Percentiles rank a stretch among this genome's conserved stretches.
Evolutionary conservation across 2,888 invertebrate genomes (phyloP).

Genomic region (Macropis europaea): DNA sequence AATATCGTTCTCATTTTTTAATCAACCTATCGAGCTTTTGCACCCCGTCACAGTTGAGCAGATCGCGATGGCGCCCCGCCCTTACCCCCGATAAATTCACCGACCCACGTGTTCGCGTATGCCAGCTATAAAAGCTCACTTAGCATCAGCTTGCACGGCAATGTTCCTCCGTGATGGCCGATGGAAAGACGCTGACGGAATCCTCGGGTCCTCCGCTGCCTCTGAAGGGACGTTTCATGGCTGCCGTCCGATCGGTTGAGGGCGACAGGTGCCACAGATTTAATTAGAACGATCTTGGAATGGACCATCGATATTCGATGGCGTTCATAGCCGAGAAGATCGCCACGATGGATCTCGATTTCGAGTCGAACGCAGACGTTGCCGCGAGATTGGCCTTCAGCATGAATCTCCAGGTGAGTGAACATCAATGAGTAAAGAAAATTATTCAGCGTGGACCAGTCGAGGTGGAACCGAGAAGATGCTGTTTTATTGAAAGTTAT

Average conservation of each 20-base stretch:
- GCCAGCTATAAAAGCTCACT: constrained; percentile 73
- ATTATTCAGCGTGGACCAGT: no score
- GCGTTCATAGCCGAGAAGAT: background rate
- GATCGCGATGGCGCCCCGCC: constrained; percentile 61
- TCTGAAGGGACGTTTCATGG: background rate
- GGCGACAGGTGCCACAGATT: background rate
- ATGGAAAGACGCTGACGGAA: constrained; percentile 57
- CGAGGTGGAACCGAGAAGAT: no score
- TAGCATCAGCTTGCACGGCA: constrained; percentile 68
- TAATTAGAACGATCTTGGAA: constrained; percentile 16
- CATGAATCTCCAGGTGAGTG: constrained; percentile 12
- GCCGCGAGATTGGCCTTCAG: background rate
- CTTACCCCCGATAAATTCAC: constrained; percentile 66
- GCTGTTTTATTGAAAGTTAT: no score
- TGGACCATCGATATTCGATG: background rate
- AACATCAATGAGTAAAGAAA: no score
- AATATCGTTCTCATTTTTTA: constrained; percentile 28
- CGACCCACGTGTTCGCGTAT: constrained; percentile 68
- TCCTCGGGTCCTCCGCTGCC: constrained; percentile 15
- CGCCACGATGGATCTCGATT: background rate
- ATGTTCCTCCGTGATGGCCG: constrained; percentile 70
- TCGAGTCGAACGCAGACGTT: background rate
- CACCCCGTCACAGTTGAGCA: constrained; percentile 48
- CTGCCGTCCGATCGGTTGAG: background rate
- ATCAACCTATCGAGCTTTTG: constrained; percentile 34